Base-by-base conservation (phyloP, 2,113 vertebrate species). In the Lanius ludovicianus region DNA sequence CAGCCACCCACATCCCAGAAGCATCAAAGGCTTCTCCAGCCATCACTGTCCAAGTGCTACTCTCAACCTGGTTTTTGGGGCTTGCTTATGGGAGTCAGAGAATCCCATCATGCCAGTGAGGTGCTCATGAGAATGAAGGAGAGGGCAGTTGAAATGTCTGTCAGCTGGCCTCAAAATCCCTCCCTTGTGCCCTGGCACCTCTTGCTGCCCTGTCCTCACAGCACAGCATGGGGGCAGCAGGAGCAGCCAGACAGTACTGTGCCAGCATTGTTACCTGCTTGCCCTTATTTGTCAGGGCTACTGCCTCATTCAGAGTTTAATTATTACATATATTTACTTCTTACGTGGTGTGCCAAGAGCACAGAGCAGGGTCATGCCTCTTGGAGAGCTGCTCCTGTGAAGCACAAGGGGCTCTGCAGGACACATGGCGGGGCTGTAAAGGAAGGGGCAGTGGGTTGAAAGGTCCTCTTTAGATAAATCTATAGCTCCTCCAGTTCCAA, bases 191-290 rank as follows among this genome's bases (percentile, higher is more conserved):
- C 30, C 16, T 35, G 2, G 20, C 41, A 83, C 10, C 41, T 79
- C 41, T 75, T 0, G 0, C 84, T 87, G 77, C 39, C 49, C 23
- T 68, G 50, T 90, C 31, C 62, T 90, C 82, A 53, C 10, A 3
- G 64, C 31, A 17, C 13, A 20, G 69, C 24, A 1, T 25, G 53
- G 37, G 52, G 84, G 81, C 75, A 79, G 75, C 67, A 46, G 37
- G 44, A 85, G 69, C 82, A 84, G 71, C 24, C 64, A 92, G 89
- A 27, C 73, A 49, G 33, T 57, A 76, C 79, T 83, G 55, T 93
- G 87, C 78, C 65, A 62, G 86, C 95, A 93, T 95, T 88, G 60
- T 95, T 95, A 82, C 89, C 83, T 96, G 79, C 57, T 86, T 94
- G 82, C 73, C 76, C 91, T 95, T 92, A 62, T 52, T 68, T 93